These are phyloP conservation scores for Saccopteryx bilineata DNA, from an alignment of 2,113 vertebrate genomes.

Conservation along the genomic window DNA sequence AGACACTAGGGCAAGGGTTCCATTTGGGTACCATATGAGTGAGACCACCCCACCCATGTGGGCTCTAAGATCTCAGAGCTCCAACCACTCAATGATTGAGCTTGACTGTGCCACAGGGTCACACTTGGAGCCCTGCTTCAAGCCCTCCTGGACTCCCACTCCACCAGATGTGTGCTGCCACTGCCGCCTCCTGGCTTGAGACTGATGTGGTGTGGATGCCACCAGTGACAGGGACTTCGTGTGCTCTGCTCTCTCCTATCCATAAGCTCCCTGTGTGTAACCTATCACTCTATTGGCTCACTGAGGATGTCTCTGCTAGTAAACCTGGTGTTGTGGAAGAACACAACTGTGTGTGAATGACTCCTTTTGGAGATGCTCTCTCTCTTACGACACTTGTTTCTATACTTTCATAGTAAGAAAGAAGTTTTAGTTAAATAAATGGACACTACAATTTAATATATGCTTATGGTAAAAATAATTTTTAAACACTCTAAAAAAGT, in stretches of 20 bases:
- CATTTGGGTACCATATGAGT: neutral
- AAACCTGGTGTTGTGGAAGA: neutral
- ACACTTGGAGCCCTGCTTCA: neutral
- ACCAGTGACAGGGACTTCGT: neutral
- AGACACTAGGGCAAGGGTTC: neutral
- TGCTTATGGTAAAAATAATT: neutral
- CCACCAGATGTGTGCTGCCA: neutral
- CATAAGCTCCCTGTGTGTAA: neutral
- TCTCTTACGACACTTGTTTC: neutral
- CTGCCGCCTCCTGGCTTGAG: neutral
- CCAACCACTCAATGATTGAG: neutral
- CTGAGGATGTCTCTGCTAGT: neutral
- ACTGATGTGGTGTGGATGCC: neutral
- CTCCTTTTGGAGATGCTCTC: neutral
- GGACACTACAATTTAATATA: constrained; percentile 2
- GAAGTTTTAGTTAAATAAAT: neutral
- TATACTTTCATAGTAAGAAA: neutral
- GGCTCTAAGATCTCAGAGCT: neutral
- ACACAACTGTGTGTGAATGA: neutral
- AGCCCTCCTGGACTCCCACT: neutral
- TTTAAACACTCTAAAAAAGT: neutral
- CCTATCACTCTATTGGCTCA: neutral
- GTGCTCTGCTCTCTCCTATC: neutral
- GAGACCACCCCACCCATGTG: neutral
- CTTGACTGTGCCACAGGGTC: neutral